Conservation (phyloP, 53 echinoderm and acorn worm species). For the Temnopleurus reevesii region DNA sequence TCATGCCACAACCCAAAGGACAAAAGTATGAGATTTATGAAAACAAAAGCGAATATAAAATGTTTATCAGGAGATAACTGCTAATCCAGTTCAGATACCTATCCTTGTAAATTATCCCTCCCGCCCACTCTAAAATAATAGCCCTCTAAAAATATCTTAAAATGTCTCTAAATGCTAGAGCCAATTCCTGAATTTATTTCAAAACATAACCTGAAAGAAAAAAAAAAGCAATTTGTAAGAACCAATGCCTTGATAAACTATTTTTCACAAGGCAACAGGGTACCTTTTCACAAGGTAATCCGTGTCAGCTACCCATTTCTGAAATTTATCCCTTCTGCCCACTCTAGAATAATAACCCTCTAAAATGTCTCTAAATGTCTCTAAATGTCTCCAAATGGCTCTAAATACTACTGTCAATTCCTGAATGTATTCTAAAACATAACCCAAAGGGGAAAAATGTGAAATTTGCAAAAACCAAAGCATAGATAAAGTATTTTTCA, state of each 20-base stretch:
- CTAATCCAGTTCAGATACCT: not conserved
- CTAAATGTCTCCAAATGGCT: too few species aligned
- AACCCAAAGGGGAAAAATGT: not conserved
- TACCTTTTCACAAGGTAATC: too few species aligned
- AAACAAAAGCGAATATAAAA: not conserved
- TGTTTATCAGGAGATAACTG: not conserved
- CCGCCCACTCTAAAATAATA: conserved; percentile 39
- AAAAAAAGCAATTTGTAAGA: not conserved
- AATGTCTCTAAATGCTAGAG: too few species aligned
- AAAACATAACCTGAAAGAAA: not conserved
- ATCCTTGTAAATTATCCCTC: not conserved
- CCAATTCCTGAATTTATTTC: not conserved
- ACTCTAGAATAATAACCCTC: conserved; percentile 23
- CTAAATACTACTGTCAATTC: too few species aligned
- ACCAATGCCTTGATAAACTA: not conserved
- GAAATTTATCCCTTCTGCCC: not conserved
- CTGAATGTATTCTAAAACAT: not conserved
- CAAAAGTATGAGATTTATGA: not conserved
- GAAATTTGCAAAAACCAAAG: not conserved
- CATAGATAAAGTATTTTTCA: not conserved
- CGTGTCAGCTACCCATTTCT: not conserved
- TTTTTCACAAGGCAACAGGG: not conserved
- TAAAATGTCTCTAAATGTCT: too few species aligned
- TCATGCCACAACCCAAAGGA: not conserved
- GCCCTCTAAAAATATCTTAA: not conserved